These are phyloP conservation scores for Kryptopterus vitreolus DNA, from an alignment of 2,797 vertebrate genomes.

Conservation along the genomic window DNA sequence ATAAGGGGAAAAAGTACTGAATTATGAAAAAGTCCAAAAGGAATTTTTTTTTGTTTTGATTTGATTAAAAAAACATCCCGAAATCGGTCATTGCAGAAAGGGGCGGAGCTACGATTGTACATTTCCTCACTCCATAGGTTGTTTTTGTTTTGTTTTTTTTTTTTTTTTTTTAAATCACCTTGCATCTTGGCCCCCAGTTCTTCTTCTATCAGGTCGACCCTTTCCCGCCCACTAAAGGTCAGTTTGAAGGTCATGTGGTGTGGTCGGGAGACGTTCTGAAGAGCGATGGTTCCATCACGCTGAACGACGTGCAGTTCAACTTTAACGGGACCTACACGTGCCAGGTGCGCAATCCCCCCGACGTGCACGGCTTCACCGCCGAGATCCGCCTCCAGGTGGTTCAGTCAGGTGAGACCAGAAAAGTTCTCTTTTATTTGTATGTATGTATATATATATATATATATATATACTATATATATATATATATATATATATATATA, in stretches of 20 bases:
- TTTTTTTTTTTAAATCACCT: too few species aligned
- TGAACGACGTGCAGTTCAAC: constrained; percentile 76
- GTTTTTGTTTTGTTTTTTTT: background rate
- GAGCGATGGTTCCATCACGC: constrained; percentile 80
- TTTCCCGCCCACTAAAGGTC: constrained; percentile 64
- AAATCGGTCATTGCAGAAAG: too few species aligned
- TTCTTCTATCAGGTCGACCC: constrained; percentile 78
- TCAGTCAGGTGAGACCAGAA: constrained; percentile 64
- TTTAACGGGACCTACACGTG: constrained; percentile 92
- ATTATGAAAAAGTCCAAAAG: too few species aligned
- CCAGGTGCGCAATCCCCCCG: constrained; percentile 85
- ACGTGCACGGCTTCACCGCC: constrained; percentile 78
- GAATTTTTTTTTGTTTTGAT: too few species aligned
- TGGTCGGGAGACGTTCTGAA: constrained; percentile 85
- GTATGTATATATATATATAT: too few species aligned
- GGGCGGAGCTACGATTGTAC: background rate
- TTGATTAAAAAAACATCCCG: too few species aligned
- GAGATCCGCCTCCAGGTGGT: constrained; percentile 81
- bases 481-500: too few species aligned
- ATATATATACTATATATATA: too few species aligned
- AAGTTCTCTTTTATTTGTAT: too few species aligned
- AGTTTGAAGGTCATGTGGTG: constrained; percentile 76
- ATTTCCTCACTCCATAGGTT: too few species aligned
- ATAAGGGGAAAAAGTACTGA: too few species aligned
- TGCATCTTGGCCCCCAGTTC: constrained; percentile 68